A percentile compares a stretch with the other conserved stretches of the same genome.
phyloP scores from a whole-genome alignment of 2,888 invertebrate genomes.

The Asteroscopus sphinx region DNA sequence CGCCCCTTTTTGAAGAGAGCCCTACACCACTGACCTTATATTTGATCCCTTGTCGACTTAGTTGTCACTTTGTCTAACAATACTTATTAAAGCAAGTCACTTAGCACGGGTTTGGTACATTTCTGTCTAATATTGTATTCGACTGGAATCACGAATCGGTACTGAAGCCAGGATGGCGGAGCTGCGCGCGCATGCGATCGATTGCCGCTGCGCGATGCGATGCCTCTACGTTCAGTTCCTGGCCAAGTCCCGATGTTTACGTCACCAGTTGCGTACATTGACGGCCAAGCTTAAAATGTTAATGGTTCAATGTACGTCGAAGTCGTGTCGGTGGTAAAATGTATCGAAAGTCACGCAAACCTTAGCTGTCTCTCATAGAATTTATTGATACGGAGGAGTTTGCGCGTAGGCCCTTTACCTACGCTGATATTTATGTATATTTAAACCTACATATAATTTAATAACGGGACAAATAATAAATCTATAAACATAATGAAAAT shows the following conservation, averaged over 20 bases:
- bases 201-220: slow-evolving; percentile 84
- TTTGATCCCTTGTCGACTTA: slow-evolving; percentile 55
- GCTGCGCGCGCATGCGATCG: slow-evolving; percentile 88
- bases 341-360: slow-evolving; percentile 38
- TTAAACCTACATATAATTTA: background rate
- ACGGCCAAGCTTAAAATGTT: slow-evolving; percentile 71
- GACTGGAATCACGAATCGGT: slow-evolving; percentile 76
- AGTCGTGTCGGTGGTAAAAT: slow-evolving; percentile 43
- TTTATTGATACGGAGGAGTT: slow-evolving; percentile 30
- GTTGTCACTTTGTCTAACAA: slow-evolving; percentile 59
- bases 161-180: slow-evolving; percentile 79
- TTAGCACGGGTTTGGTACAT: slow-evolving; percentile 84
- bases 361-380: slow-evolving; percentile 16
- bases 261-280: slow-evolving; percentile 88
- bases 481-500: slow-evolving; percentile 12
- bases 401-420: slow-evolving; percentile 20
- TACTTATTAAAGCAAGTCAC: slow-evolving; percentile 73
- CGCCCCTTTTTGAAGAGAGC: slow-evolving; percentile 10
- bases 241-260: slow-evolving; percentile 83
- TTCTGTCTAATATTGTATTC: slow-evolving; percentile 83
- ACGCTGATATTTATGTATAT: slow-evolving; percentile 15
- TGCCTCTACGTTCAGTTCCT: slow-evolving; percentile 74
- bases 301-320: slow-evolving; percentile 69
- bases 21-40: slow-evolving; percentile 69
- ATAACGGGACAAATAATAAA: slow-evolving; percentile 16